Percentiles rank a stretch among this genome's conserved stretches.
phyloP scores from a whole-genome alignment of 2,888 invertebrate species.

The Drosophila atroscutellata region DNA sequence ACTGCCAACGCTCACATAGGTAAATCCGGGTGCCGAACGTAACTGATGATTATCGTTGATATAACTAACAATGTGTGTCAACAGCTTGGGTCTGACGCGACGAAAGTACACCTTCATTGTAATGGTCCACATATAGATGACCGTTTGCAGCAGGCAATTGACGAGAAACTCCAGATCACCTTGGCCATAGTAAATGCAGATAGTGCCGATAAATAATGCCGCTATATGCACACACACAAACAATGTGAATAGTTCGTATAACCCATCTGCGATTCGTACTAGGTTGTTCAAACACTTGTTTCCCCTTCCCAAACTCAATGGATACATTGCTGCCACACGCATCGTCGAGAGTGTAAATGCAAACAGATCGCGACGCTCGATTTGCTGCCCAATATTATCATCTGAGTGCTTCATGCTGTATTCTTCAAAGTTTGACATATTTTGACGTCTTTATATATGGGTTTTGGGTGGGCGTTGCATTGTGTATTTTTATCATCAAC shows the following conservation, averaged over 20 bases:
- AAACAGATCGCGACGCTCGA: conserved; percentile 71
- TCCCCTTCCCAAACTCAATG: conserved; percentile 28
- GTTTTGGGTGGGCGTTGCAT: too few species aligned
- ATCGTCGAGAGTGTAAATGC: conserved; percentile 62
- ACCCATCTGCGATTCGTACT: conserved; percentile 9
- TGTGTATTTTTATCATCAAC: not conserved
- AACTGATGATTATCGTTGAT: conserved; percentile 64
- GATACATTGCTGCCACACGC: conserved; percentile 68
- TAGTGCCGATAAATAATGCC: conserved; percentile 69
- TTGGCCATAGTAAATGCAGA: conserved; percentile 59
- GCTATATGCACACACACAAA: conserved; percentile 69
- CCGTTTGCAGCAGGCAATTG: conserved; percentile 71
- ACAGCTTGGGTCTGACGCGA: conserved; percentile 46
- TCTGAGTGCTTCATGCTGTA: conserved; percentile 18
- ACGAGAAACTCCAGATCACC: conserved; percentile 73
- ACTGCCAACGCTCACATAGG: conserved; percentile 71
- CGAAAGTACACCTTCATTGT: conserved; percentile 76
- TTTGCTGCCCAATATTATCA: not conserved
- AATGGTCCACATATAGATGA: conserved; percentile 76
- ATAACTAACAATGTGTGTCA: conserved; percentile 54
- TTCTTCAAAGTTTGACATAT: not conserved
- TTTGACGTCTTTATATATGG: conserved; percentile 43
- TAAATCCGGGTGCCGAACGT: conserved; percentile 76
- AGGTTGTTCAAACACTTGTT: conserved; percentile 3
- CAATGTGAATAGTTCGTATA: conserved; percentile 66